Evolutionary conservation across 64 coral and sea anemone genomes (phyloP).

Genomic region (Montipora cactus): DNA sequence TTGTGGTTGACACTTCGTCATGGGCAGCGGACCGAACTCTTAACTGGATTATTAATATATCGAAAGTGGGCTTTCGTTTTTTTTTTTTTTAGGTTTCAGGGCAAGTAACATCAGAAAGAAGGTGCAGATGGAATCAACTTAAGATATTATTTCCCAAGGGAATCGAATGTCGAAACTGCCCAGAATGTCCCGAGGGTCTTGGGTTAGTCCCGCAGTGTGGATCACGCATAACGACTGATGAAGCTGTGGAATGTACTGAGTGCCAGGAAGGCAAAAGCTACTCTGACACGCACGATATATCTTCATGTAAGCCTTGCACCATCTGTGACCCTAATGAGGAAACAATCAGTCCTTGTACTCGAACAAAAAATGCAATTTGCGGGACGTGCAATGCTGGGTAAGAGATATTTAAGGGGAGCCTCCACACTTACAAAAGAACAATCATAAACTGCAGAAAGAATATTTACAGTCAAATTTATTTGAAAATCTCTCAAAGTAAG

Average conservation of each 20-base stretch:
- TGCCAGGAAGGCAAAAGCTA: conserved; percentile 60
- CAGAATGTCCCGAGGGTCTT: conserved; percentile 60
- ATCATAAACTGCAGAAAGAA: too few species aligned
- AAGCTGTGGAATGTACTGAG: conserved; percentile 29
- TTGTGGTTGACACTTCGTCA: too few species aligned
- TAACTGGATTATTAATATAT: too few species aligned
- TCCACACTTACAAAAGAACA: too few species aligned
- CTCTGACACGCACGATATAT: conserved; percentile 62
- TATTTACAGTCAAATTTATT: too few species aligned
- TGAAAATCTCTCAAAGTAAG: too few species aligned
- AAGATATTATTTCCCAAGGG: background rate
- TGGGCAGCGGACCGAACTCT: too few species aligned
- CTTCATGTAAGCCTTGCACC: conserved; percentile 82
- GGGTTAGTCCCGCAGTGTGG: conserved; percentile 81
- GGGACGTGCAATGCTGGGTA: conserved; percentile 86
- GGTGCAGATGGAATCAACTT: conserved; percentile 72
- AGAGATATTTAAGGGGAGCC: background rate
- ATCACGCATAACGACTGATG: conserved; percentile 29
- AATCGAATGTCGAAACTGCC: conserved; percentile 58
- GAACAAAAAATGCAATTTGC: conserved; percentile 71
- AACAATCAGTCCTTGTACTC: conserved; percentile 64
- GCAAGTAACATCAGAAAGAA: background rate
- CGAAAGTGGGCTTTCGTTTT: too few species aligned
- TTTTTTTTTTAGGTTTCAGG: background rate
- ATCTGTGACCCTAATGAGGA: conserved; percentile 77